Percentiles rank a stretch among this genome's conserved stretches.
Evolutionary conservation across 2,113 vertebrate species (phyloP).

Genomic region (Myocastor coypus): DNA sequence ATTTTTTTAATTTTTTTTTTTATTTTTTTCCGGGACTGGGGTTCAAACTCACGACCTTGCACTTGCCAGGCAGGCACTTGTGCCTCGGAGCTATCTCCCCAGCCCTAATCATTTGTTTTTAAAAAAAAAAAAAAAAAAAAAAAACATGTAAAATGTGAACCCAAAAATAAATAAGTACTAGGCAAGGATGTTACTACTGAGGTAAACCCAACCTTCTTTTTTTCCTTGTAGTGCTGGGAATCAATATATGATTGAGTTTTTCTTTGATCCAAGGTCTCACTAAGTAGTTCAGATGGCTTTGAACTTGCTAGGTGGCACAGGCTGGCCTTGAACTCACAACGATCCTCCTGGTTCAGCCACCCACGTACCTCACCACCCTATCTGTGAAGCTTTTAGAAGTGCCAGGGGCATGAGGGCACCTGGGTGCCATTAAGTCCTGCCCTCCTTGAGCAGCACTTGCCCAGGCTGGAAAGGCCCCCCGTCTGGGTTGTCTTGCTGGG

Average conservation of each 20-base stretch:
- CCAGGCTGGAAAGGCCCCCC: fast-evolving
- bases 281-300: background rate
- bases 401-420: background rate
- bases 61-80: too few species aligned
- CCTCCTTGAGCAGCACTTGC: background rate
- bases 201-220: background rate
- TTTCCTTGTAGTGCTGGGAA: background rate
- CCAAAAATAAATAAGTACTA: too few species aligned
- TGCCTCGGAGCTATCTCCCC: too few species aligned
- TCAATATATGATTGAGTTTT: background rate
- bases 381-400: background rate
- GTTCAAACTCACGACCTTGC: too few species aligned
- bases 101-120: too few species aligned
- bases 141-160: too few species aligned
- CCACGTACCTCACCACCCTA: background rate
- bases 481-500: background rate
- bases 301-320: background rate
- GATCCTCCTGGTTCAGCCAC: background rate
- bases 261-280: background rate
- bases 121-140: too few species aligned
- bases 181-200: background rate
- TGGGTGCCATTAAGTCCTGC: background rate
- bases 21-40: too few species aligned
- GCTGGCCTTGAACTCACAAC: background rate
- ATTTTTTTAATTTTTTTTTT: too few species aligned